Conservation (phyloP, 2,113 vertebrate species). For the Scopus umbretta region DNA sequence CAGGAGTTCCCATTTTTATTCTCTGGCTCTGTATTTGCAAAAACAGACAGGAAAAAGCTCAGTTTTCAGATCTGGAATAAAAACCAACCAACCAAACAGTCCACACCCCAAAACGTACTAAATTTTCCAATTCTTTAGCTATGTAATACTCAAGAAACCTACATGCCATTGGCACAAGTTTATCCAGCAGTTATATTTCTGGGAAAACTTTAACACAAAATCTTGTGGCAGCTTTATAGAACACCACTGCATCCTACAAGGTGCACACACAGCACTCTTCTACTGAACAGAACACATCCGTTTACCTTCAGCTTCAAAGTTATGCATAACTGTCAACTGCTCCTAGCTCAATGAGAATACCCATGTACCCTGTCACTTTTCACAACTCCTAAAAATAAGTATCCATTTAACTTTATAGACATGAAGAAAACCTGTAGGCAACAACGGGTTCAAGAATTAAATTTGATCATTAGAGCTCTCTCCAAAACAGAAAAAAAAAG, state of each 20-base stretch:
- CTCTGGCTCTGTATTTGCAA: constrained; percentile 35
- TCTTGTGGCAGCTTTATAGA: not conserved
- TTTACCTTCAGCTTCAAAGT: not conserved
- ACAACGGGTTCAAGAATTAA: not conserved
- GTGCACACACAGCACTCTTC: not conserved
- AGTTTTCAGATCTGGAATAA: constrained; percentile 34
- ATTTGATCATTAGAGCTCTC: not conserved
- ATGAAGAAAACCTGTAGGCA: not conserved
- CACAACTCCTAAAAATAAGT: not conserved
- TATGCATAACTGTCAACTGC: not conserved
- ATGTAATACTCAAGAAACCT: not conserved
- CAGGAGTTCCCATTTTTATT: constrained; percentile 91
- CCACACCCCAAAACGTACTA: not conserved
- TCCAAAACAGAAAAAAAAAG: not conserved
- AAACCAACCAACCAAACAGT: not conserved
- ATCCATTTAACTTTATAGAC: not conserved
- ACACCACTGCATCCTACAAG: not conserved
- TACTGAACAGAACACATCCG: not conserved
- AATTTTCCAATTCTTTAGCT: not conserved
- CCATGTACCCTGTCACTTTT: not conserved
- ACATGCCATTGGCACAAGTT: not conserved
- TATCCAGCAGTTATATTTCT: not conserved
- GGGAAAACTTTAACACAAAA: not conserved
- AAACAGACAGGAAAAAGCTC: not conserved
- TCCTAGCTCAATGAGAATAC: not conserved